These are phyloP conservation scores for Peromyscus aztecus DNA, from an alignment of 2,797 vertebrate genomes.

Conservation along the genomic window DNA sequence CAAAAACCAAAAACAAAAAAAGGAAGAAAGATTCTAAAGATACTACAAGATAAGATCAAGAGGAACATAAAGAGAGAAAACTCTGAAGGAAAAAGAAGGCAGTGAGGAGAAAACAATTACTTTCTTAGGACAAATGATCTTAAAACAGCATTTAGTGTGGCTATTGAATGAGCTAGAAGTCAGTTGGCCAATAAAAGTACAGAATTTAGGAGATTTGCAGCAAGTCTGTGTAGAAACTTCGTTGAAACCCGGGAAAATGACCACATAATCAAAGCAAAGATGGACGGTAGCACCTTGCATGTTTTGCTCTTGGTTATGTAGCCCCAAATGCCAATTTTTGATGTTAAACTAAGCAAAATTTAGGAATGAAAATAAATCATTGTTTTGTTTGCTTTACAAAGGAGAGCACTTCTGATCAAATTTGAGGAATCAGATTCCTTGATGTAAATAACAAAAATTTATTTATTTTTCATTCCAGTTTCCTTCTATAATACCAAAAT, in stretches of 20 bases:
- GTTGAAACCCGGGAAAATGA: not conserved
- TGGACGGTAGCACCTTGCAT: not conserved
- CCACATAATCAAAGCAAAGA: conserved; percentile 49
- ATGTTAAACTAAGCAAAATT: conserved; percentile 60
- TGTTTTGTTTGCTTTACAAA: conserved; percentile 59
- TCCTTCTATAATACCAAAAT: conserved; percentile 84
- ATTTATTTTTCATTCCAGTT: conserved; percentile 80
- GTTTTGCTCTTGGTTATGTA: conserved; percentile 49
- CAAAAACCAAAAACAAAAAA: too few species aligned
- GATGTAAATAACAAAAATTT: conserved; percentile 62
- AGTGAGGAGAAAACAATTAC: conserved; percentile 14
- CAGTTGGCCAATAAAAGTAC: not conserved
- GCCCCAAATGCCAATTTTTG: conserved; percentile 14
- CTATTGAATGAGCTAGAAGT: conserved; percentile 9
- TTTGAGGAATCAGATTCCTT: conserved; percentile 59
- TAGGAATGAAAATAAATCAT: conserved; percentile 41
- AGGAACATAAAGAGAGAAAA: conserved; percentile 16
- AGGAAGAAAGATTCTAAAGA: conserved; percentile 40
- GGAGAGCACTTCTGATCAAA: conserved; percentile 33
- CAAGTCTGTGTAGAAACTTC: not conserved
- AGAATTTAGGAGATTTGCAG: conserved; percentile 18
- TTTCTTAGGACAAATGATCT: conserved; percentile 40
- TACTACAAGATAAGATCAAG: conserved; percentile 4
- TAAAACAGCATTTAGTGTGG: not conserved
- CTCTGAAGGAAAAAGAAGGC: conserved; percentile 7